Percentiles rank a stretch among this genome's conserved stretches.
These are phyloP conservation scores for Ormyrus nitidulus DNA, from an alignment of 2,888 invertebrate genomes.

Conservation along the genomic window DNA sequence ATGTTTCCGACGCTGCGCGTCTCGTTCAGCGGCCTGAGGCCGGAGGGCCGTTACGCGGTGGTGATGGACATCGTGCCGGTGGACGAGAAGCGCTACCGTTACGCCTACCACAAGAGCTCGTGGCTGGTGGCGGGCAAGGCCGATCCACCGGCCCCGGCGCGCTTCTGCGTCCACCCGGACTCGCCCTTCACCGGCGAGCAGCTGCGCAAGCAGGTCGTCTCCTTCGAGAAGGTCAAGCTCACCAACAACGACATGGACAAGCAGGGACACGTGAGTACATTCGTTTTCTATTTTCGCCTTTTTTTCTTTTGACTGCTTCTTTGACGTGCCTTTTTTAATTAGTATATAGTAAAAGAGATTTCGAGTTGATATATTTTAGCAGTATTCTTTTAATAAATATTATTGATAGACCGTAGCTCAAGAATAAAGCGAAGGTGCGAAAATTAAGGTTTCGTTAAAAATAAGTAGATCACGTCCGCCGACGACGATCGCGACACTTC, in stretches of 20 bases:
- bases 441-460: no score
- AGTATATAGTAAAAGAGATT: no score
- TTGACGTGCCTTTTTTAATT: no score
- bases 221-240: slow-evolving; percentile 98
- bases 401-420: no score
- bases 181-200: slow-evolving; percentile 97
- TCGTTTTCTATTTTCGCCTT: no score
- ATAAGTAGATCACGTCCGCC: no score
- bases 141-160: slow-evolving; percentile 94
- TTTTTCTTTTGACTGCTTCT: not conserved
- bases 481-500: no score
- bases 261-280: slow-evolving; percentile 88
- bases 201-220: slow-evolving; percentile 96
- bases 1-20: slow-evolving; percentile 99
- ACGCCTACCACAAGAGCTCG: slow-evolving; percentile 98
- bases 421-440: no score
- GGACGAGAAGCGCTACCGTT: slow-evolving; percentile 96
- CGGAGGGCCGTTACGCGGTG: slow-evolving; percentile 92
- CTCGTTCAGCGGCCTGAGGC: slow-evolving; percentile 90
- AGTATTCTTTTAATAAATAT: no score
- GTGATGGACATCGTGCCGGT: slow-evolving; percentile 97
- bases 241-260: slow-evolving; percentile 99
- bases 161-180: slow-evolving; percentile 97
- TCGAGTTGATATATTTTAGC: no score
- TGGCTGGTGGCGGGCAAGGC: slow-evolving; percentile 99